Evolutionary conservation across 2,113 vertebrate genomes (phyloP), one percentile per base, ranked within the genome.

Genomic region (Myxocyprinus asiaticus): DNA sequence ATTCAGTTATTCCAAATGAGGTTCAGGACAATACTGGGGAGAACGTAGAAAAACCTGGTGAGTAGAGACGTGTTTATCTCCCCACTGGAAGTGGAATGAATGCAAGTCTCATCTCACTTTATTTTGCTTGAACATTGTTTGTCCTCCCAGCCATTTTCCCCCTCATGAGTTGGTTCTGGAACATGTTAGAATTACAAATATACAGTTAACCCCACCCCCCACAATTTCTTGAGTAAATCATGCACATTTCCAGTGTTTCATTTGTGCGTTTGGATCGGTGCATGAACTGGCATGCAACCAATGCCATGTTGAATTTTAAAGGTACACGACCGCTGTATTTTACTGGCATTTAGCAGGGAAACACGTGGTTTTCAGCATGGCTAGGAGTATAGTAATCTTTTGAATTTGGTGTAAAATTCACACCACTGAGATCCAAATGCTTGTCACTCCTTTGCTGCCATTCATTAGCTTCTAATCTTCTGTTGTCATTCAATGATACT

Each of bases 1-100:
- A 88, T 93, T 88, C 83, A 85, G 93, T 93, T 80, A 91, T 93
- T 84, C 92, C 92, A 71, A 91, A 82, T 82, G 92, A 94, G 88
- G 90, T 88, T 86, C 92, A 93, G 90, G 92, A 93, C 88, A 89
- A 69, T 90, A 80, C 90, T 80, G 90, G 88, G 87, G 93, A 94
- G 88, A 91, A 79, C 89, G 76, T 90, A 86, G 93, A 92, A 82
- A 94, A 92, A 85, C 91, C 93, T 75, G 92, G 93, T 94, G 89
- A 93, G 93, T 88, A 82, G 53, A 67, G 42, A 67, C 48, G 22
- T 33, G 22, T 33, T 33, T 33, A 33, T 33, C 44, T 15, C 48
- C 53, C 50, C 68, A 58, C 50, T 11, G 68, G 68, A 53, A 14
- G 55, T 65, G 66, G 48, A 83, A 5, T 58, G 4, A 72, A 69